Evolutionary conservation across 35 echinoderm and acorn worm genomes (phyloP), one percentile per base, ranked within the genome.

Genomic region (Eucidaris tribuloides): DNA sequence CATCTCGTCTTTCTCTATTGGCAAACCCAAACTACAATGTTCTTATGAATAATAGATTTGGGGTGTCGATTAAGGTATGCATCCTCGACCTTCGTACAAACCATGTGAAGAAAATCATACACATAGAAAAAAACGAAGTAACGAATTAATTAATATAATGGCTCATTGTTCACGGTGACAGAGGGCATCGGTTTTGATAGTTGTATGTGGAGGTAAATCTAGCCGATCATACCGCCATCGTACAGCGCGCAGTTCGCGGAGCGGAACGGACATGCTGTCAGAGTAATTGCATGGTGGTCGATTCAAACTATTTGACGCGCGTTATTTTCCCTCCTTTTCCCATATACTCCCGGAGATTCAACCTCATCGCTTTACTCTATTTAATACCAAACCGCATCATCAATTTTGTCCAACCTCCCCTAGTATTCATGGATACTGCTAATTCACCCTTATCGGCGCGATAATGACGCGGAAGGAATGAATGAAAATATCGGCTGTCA

Each of bases 111-210:
- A n/a, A n/a, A n/a, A n/a, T n/a, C n/a, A n/a, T n/a, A n/a, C n/a
- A n/a, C n/a, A n/a, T n/a, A n/a, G n/a, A n/a, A n/a, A n/a, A n/a
- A n/a, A n/a, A n/a, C n/a, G n/a, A 24, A 80, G 29, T 80, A 55
- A 80, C 77, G 77, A 80, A 58, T 55, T 46, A 80, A 80, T 55
- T 55, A 80, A 80, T 80, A 50, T 55, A 24, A 45, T 80, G 27
- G 48, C 77, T 57, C 45, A 55, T 55, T 80, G 45, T 36, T 45
- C 45, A 36, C 77, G 43, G 37, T 22, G 68, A 74, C 11, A 74
- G 30, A 52, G 48, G n/a, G 48, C 9, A 74, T 27, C 38, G 14
- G 0, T n/a, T 74, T 44, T 74, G 68, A 74, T 40, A 74, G 68
- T 22, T 44, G n/a, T n/a, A n/a, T n/a, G 48, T 32, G 36, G 68